Percentiles rank a stretch among this genome's conserved stretches.
Evolutionary conservation across 2,888 invertebrate genomes (phyloP).

Genomic region (Mantis religiosa): DNA sequence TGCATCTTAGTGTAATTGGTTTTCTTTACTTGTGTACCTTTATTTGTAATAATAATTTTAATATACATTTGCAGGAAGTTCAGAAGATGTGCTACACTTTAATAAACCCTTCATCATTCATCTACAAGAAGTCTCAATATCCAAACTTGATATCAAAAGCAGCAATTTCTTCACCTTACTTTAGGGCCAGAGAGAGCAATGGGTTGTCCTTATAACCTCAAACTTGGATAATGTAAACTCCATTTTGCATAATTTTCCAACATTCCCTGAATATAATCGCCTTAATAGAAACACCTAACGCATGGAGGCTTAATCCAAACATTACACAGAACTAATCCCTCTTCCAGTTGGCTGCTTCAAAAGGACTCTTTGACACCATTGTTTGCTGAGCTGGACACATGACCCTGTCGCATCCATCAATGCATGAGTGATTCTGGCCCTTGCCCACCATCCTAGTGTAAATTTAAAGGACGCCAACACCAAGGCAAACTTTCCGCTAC

Average conservation of each 20-base stretch:
- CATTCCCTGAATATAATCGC: background rate
- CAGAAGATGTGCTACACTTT: too few species aligned
- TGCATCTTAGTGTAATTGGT: too few species aligned
- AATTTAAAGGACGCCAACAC: background rate
- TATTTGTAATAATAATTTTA: too few species aligned
- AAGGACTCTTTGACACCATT: background rate
- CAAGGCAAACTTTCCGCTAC: background rate
- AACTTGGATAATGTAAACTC: background rate
- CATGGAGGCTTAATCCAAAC: background rate
- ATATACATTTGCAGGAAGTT: too few species aligned
- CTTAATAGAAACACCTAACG: background rate
- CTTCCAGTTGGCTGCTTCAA: background rate
- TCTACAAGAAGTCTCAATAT: too few species aligned
- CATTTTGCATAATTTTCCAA: background rate
- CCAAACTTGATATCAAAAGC: too few species aligned
- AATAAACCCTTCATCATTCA: too few species aligned
- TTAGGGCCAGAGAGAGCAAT: too few species aligned
- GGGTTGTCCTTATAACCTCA: background rate
- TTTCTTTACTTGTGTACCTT: too few species aligned
- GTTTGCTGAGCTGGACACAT: background rate
- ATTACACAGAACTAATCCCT: background rate
- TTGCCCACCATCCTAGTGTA: background rate
- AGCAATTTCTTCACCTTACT: too few species aligned
- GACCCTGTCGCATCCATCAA: background rate
- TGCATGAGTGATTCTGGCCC: background rate